phyloP scores from a whole-genome alignment of 2,797 vertebrate species.

The Sebastes oblongus region DNA sequence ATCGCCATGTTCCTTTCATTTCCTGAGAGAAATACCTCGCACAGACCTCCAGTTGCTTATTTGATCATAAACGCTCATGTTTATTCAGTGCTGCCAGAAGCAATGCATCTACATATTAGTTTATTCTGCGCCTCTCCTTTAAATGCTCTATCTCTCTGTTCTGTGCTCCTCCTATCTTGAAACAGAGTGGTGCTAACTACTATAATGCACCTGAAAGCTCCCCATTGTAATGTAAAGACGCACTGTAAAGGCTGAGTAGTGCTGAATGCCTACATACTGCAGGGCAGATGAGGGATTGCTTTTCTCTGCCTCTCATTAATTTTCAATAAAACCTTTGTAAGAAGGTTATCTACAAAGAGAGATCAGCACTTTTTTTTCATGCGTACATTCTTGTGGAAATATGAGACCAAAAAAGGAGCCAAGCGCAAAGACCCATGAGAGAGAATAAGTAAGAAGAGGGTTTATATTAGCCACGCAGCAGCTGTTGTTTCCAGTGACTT shows the following conservation, averaged over 20 bases:
- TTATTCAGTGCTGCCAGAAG: constrained; percentile 77
- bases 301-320: constrained; percentile 71
- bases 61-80: constrained; percentile 79
- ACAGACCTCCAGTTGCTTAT: constrained; percentile 70
- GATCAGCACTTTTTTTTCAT: constrained; percentile 67
- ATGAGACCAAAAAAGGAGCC: constrained; percentile 38
- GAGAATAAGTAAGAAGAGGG: constrained; percentile 22
- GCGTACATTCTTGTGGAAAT: constrained; percentile 54
- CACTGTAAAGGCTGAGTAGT: constrained; percentile 49
- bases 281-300: constrained; percentile 69
- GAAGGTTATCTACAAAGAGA: constrained; percentile 64
- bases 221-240: constrained; percentile 54
- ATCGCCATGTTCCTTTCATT: constrained; percentile 56
- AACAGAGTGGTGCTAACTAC: constrained; percentile 46
- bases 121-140: constrained; percentile 41
- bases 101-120: constrained; percentile 63
- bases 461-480: constrained; percentile 29
- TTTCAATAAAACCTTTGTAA: constrained; percentile 73
- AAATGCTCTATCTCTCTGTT: constrained; percentile 25
- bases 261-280: constrained; percentile 61
- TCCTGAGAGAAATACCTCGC: constrained; percentile 71
- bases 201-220: constrained; percentile 50
- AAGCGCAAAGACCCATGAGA: constrained; percentile 43
- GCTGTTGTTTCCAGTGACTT: constrained; percentile 32
- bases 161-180: constrained; percentile 20